Evolutionary conservation across 2,888 invertebrate species (phyloP).

Genomic region (Glyphotaelius pellucidus): DNA sequence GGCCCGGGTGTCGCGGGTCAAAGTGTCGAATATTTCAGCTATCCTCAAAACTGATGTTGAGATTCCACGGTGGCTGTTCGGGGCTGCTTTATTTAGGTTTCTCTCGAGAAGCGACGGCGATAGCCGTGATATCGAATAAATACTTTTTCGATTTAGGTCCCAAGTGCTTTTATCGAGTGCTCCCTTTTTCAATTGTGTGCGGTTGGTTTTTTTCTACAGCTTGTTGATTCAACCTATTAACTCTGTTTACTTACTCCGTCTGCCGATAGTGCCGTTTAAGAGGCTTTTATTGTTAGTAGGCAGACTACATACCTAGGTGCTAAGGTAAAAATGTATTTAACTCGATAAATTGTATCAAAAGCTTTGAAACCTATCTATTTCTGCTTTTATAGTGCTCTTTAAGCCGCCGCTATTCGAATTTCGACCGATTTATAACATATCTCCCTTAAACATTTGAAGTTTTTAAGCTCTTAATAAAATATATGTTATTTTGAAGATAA

Average conservation of each 20-base stretch:
- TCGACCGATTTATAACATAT: no score
- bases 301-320: background rate
- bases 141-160: slow-evolving; percentile 43
- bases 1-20: slow-evolving; percentile 42
- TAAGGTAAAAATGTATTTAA: background rate
- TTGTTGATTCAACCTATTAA: slow-evolving; percentile 41
- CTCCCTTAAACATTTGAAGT: no score
- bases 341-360: background rate
- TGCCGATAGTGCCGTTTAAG: background rate
- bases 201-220: slow-evolving; percentile 21
- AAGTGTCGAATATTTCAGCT: slow-evolving; percentile 56
- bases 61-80: slow-evolving; percentile 12
- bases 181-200: slow-evolving; percentile 35
- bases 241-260: background rate
- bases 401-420: no score
- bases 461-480: no score
- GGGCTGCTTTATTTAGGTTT: slow-evolving; percentile 51
- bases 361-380: background rate
- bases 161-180: slow-evolving; percentile 52
- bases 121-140: slow-evolving; percentile 55
- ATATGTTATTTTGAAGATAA: no score
- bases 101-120: slow-evolving; percentile 13
- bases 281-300: background rate
- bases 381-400: background rate
- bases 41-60: slow-evolving; percentile 49